These are phyloP conservation scores for Andrena hattorfiana DNA, from an alignment of 2,888 invertebrate genomes.

Conservation along the genomic window DNA sequence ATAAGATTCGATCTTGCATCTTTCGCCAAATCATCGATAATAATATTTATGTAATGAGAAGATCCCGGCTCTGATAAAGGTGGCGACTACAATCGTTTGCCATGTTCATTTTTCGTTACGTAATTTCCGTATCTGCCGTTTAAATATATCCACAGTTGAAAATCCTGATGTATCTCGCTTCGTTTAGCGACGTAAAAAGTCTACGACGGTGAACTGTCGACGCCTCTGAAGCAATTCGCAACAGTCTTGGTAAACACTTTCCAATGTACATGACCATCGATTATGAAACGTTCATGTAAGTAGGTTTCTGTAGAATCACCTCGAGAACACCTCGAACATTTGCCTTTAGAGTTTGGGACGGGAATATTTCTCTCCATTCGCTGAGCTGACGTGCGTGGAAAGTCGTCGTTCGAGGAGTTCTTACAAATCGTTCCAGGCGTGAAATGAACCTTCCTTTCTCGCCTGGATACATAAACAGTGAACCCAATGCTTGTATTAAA, in stretches of 20 bases:
- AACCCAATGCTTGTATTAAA: neutral
- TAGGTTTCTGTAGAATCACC: neutral
- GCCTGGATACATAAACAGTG: neutral
- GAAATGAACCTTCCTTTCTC: neutral
- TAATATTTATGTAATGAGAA: constrained; percentile 30
- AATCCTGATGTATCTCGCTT: neutral
- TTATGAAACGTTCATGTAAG: constrained; percentile 19
- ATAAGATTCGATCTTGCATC: constrained; percentile 36
- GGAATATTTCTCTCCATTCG: neutral
- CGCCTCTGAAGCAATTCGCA: constrained; percentile 28
- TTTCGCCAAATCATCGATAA: constrained; percentile 10
- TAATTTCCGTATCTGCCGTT: constrained; percentile 13
- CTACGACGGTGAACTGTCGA: neutral
- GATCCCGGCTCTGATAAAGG: neutral
- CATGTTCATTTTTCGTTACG: neutral
- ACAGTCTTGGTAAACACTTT: constrained; percentile 7
- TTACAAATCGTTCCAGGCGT: neutral
- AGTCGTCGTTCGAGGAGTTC: neutral
- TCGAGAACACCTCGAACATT: neutral
- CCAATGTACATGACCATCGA: neutral
- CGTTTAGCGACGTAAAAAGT: too few relatives aligned
- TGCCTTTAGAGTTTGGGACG: neutral
- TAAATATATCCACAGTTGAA: neutral
- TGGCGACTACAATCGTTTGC: neutral
- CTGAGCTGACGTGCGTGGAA: neutral